Conservation (phyloP, 30 jellyfish, hydroid and myxozoan genomes). For the Mastigias papua region DNA sequence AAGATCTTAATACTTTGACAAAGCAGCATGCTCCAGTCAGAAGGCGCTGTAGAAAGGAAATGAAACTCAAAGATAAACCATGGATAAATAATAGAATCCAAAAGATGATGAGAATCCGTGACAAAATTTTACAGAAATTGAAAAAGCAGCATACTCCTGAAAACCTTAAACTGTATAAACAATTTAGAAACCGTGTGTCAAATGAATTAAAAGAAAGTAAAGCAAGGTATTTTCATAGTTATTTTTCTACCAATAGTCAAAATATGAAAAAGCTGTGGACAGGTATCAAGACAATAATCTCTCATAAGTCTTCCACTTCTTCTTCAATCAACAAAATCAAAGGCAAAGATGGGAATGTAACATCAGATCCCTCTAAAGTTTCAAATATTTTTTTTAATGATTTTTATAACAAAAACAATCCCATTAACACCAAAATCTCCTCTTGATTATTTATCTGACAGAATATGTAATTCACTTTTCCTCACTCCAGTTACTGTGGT, state of each 20-base stretch:
- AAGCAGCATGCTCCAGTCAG: conserved; percentile 38
- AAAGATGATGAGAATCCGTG: conserved; percentile 64
- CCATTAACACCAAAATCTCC: conserved; percentile 24
- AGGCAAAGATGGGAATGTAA: conserved; percentile 54
- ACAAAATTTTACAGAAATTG: conserved; percentile 33
- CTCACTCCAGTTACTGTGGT: conserved; percentile 2
- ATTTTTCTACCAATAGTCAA: conserved; percentile 30
- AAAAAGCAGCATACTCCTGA: conserved; percentile 20
- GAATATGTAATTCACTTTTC: conserved; percentile 15
- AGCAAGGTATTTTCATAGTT: conserved; percentile 43
- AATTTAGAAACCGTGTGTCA: not conserved
- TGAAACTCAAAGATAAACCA: conserved; percentile 59
- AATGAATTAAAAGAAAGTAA: conserved; percentile 35
- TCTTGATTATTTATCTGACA: not conserved
- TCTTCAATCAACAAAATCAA: conserved; percentile 40
- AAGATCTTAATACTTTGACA: too few relatives aligned
- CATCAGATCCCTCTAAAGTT: conserved; percentile 28
- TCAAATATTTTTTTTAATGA: conserved; percentile 28
- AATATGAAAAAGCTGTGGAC: conserved; percentile 12
- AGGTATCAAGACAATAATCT: conserved; percentile 52
- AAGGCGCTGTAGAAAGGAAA: conserved; percentile 17
- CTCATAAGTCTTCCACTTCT: conserved; percentile 61
- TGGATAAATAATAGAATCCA: conserved; percentile 56
- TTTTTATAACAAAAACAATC: conserved; percentile 20
- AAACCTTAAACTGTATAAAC: not conserved